Percentiles rank a stretch among this genome's conserved stretches.
These are phyloP conservation scores for Neodiprion fabricii DNA, from an alignment of 1,140 invertebrate genomes.

Conservation along the genomic window DNA sequence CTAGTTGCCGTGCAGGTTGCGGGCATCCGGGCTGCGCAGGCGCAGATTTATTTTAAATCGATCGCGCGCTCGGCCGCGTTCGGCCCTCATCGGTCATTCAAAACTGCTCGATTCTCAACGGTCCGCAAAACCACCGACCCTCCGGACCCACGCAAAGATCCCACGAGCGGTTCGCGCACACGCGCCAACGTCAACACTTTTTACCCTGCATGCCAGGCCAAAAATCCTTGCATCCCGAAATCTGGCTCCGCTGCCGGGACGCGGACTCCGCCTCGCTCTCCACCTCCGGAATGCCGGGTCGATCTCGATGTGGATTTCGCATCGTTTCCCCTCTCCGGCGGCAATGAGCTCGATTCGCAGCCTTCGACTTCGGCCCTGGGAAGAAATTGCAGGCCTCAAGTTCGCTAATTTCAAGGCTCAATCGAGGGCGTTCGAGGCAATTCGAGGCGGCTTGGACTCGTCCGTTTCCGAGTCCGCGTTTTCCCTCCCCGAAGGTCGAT, in stretches of 20 bases:
- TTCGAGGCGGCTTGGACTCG: too few relatives aligned
- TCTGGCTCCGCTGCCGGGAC: neutral
- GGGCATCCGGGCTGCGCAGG: neutral
- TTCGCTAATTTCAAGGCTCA: too few relatives aligned
- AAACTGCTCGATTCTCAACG: constrained; percentile 8
- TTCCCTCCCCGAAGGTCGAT: too few relatives aligned
- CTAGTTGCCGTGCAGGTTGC: neutral
- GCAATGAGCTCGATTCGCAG: too few relatives aligned
- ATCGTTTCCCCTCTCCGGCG: too few relatives aligned
- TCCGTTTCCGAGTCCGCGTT: too few relatives aligned
- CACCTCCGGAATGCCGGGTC: neutral
- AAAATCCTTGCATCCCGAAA: neutral
- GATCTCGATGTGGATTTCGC: too few relatives aligned
- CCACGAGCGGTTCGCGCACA: too few relatives aligned
- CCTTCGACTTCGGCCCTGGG: too few relatives aligned
- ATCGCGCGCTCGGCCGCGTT: neutral
- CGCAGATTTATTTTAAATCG: constrained; percentile 12
- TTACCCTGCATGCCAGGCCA: neutral
- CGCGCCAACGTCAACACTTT: too few relatives aligned
- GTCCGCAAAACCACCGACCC: neutral
- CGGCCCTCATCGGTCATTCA: constrained; percentile 9
- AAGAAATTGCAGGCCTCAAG: too few relatives aligned
- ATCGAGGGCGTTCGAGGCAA: too few relatives aligned
- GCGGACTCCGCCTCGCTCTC: neutral
- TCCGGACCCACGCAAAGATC: neutral